Evolutionary conservation across 2,797 vertebrate genomes (phyloP), one percentile per base, ranked within the genome.

Genomic region (Anabas testudineus): DNA sequence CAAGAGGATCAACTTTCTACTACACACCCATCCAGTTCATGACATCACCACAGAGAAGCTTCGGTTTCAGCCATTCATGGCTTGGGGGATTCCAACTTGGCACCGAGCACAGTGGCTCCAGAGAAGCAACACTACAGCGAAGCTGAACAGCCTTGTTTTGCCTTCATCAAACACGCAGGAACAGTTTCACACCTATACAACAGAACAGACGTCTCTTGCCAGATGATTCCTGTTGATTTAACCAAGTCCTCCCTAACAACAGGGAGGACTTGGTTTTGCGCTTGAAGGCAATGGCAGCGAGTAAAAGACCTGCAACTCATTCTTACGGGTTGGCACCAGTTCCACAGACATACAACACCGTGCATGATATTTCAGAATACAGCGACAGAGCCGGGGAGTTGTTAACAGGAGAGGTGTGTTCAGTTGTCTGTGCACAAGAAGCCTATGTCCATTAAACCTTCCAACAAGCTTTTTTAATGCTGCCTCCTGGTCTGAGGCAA

Each of bases 61-160:
- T 91, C 65, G 36, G 66, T 92, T 91, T 89, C 92, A 90, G 76
- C 80, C 66, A 34, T 63, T 42, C 74, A 69, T 56, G 72, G 83
- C 76, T 85, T 70, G 84, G 90, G 92, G 88, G 90, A 91, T 91
- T 94, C 90, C 90, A 89, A 55, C 56, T 67, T 82, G 78, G 67
- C 65, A 77, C 64, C 13, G 53, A 74, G 73, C 56, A 32, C 47
- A 14, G 72, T 13, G 61, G 56, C 34, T 69, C 49, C 59, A 64
- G 77, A 72, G 55, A 69, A 67, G 55, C 49, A 68, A 73, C 58
- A 48, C 72, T 8, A 39, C 60, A 73, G 67, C 60, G 18, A 43
- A 72, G 55, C 48, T 1, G 26, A 70, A 71, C 71, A 69, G 45
- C 65, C 71, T 67, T 67, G 58, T 67, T 84, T 71, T 63, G 43